Conservation (phyloP, 2,113 vertebrate genomes). For the Sminthopsis crassicaudata region DNA sequence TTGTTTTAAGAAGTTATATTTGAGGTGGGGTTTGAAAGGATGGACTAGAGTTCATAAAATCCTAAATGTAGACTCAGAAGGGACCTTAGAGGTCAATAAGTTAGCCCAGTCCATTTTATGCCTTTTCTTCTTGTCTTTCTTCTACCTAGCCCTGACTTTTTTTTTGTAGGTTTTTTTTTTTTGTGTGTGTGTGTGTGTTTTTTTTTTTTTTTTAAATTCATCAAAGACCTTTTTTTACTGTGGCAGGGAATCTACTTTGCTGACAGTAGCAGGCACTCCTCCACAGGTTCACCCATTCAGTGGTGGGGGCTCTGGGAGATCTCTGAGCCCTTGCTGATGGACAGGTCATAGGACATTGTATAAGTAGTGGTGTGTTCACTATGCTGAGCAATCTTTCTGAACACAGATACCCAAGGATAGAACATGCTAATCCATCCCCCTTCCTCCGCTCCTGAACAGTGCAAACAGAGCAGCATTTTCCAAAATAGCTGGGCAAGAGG, state of each 20-base stretch:
- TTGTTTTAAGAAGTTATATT: background rate
- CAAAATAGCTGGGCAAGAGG: background rate
- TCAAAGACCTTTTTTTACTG: background rate
- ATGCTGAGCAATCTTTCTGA: slow-evolving; percentile 23
- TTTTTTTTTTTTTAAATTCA: background rate
- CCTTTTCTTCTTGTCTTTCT: background rate
- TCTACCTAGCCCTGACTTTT: background rate
- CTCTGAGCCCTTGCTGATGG: background rate
- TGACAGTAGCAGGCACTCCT: background rate
- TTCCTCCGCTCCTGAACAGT: background rate
- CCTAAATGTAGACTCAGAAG: background rate
- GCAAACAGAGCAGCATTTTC: background rate
- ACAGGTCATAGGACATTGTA: background rate
- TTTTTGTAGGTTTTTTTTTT: too few relatives aligned
- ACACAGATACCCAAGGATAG: background rate
- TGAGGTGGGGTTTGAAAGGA: background rate
- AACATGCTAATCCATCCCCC: background rate
- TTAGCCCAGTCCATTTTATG: background rate
- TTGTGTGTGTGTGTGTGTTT: too few relatives aligned
- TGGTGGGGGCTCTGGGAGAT: background rate
- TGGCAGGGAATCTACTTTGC: background rate
- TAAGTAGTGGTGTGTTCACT: background rate
- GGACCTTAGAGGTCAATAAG: background rate
- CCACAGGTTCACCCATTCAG: background rate
- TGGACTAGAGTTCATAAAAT: background rate